Evolutionary conservation across 2,888 invertebrate species (phyloP).

Genomic region (Hylaea fasciaria): DNA sequence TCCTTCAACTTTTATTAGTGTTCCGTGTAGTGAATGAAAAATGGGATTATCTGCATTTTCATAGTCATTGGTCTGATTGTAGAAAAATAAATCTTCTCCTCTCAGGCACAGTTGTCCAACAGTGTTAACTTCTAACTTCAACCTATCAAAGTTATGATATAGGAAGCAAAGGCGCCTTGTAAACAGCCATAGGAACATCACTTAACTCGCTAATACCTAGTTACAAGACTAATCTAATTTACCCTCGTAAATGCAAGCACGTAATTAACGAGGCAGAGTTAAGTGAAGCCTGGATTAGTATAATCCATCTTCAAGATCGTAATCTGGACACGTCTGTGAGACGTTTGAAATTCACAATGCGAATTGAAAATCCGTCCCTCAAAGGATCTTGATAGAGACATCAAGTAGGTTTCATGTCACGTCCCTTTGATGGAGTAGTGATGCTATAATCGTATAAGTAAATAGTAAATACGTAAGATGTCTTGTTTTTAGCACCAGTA

Average conservation of each 20-base stretch:
- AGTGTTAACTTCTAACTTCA: no score
- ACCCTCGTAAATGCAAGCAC: conserved; percentile 38
- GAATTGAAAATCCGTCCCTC: conserved; percentile 57
- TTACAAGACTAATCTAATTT: conserved; percentile 36
- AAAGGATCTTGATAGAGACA: conserved; percentile 52
- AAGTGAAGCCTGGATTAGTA: conserved; percentile 36
- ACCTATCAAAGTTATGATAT: no score
- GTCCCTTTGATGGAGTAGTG: conserved; percentile 39
- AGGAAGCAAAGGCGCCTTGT: no score
- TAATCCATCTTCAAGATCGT: conserved; percentile 39
- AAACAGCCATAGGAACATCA: neutral
- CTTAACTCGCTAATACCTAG: conserved; percentile 2
- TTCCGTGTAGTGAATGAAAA: conserved; percentile 41
- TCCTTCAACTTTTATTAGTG: conserved; percentile 49
- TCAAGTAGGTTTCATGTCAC: conserved; percentile 56
- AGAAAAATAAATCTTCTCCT: neutral
- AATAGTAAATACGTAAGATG: neutral
- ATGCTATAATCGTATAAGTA: neutral
- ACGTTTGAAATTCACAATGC: conserved; percentile 53
- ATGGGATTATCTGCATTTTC: conserved; percentile 34
- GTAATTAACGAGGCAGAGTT: conserved; percentile 40
- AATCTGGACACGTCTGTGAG: conserved; percentile 51
- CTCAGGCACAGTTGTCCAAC: neutral
- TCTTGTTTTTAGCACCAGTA: no score
- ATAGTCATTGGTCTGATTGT: conserved; percentile 8